These are phyloP conservation scores for Taphrorychus bicolor DNA, from an alignment of 2,888 invertebrate genomes.

Conservation along the genomic window DNA sequence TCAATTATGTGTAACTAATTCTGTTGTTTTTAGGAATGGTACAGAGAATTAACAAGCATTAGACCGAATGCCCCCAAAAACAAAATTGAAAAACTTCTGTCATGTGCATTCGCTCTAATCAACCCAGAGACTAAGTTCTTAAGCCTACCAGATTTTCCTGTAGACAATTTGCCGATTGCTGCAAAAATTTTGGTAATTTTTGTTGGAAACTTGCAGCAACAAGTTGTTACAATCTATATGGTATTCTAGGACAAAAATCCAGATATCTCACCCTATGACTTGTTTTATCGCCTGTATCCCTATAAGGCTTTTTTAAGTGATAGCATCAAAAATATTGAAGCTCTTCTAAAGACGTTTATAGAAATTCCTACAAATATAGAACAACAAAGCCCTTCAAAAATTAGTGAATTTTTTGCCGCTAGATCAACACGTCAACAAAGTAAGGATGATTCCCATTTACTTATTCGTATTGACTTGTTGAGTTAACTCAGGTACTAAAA, in stretches of 20 bases:
- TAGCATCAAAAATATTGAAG: constrained; percentile 73
- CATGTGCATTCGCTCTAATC: constrained; percentile 80
- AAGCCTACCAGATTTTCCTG: constrained; percentile 88
- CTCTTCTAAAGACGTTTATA: constrained; percentile 70
- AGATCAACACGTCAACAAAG: too few relatives aligned
- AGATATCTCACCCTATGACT: constrained; percentile 68
- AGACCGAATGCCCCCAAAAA: constrained; percentile 65
- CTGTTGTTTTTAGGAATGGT: constrained; percentile 63
- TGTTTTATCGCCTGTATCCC: constrained; percentile 83
- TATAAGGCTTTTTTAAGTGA: constrained; percentile 82
- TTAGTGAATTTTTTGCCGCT: neutral
- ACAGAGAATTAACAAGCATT: constrained; percentile 60
- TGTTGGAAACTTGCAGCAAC: too few relatives aligned
- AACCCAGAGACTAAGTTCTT: constrained; percentile 75
- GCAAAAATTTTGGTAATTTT: constrained; percentile 71
- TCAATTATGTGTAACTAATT: too few relatives aligned
- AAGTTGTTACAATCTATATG: neutral
- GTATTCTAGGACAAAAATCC: constrained; percentile 73
- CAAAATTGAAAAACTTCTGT: constrained; percentile 71
- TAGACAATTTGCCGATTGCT: constrained; percentile 76
- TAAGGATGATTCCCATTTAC: too few relatives aligned
- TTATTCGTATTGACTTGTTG: too few relatives aligned
- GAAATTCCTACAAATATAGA: constrained; percentile 22
- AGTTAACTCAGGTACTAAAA: too few relatives aligned
- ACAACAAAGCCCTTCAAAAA: neutral